Evolutionary conservation across 2,797 vertebrate genomes (phyloP).

Genomic region (Artibeus jamaicensis): DNA sequence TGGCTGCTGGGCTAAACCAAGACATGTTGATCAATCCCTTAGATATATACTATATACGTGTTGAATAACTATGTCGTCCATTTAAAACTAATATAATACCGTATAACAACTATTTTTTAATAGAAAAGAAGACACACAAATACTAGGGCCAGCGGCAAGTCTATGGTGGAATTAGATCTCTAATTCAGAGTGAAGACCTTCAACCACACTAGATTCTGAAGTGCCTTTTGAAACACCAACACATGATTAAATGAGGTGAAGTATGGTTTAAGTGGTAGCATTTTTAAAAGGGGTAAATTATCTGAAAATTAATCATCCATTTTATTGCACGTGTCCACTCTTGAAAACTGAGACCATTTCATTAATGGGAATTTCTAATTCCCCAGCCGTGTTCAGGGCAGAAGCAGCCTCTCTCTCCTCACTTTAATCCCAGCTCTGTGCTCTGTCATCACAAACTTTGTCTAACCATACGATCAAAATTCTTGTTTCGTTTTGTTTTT

Average conservation of each 20-base stretch:
- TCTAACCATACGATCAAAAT: neutral
- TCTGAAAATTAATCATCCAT: neutral
- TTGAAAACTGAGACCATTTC: neutral
- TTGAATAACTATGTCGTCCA: neutral
- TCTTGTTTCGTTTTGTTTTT: neutral
- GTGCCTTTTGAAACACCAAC: neutral
- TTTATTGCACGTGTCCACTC: neutral
- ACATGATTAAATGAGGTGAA: neutral
- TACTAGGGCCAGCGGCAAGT: neutral
- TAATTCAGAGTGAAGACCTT: neutral
- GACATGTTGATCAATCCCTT: neutral
- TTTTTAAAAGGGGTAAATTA: neutral
- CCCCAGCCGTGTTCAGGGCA: neutral
- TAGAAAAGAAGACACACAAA: neutral
- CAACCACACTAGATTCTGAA: neutral
- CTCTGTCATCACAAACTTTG: neutral
- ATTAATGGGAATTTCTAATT: neutral
- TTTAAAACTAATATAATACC: neutral
- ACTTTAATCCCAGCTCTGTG: neutral
- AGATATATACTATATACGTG: neutral
- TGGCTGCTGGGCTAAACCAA: neutral
- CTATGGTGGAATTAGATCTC: neutral
- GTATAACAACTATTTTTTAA: neutral
- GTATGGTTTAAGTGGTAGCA: neutral
- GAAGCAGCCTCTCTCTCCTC: rapidly evolving